phyloP scores from a whole-genome alignment of 2,113 vertebrate species.

The Oryzias curvinotus region DNA sequence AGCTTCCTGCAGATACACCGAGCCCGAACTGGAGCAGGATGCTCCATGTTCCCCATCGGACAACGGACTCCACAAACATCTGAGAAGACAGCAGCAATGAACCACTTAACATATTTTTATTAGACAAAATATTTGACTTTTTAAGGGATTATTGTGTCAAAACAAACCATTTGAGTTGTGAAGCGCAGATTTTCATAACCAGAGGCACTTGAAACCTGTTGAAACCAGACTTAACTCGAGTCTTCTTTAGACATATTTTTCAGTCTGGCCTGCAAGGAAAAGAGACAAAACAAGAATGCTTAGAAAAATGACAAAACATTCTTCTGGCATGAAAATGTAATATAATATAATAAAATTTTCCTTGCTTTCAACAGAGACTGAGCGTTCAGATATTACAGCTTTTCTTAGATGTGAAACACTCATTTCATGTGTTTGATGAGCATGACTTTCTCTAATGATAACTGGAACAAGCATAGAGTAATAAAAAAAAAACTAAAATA shows the following conservation, averaged over 20 bases:
- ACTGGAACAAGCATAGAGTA: slow-evolving; percentile 8
- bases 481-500: slow-evolving; percentile 22
- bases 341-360: too few relatives aligned
- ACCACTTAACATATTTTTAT: too few relatives aligned
- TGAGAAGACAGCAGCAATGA: slow-evolving; percentile 37
- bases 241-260: slow-evolving; percentile 26
- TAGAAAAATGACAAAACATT: not conserved
- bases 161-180: slow-evolving; percentile 60
- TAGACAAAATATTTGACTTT: not conserved
- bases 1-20: slow-evolving; percentile 64
- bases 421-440: slow-evolving; percentile 4
- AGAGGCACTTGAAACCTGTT: slow-evolving; percentile 48
- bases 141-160: not conserved
- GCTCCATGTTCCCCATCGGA: slow-evolving; percentile 67
- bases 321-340: not conserved
- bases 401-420: slow-evolving; percentile 5
- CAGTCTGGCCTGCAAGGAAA: slow-evolving; percentile 36
- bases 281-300: slow-evolving; percentile 9
- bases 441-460: slow-evolving; percentile 1
- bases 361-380: not conserved
- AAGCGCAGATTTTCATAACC: slow-evolving; percentile 77
- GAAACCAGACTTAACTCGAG: slow-evolving; percentile 47
- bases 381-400: not conserved
- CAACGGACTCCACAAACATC: slow-evolving; percentile 76
- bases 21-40: slow-evolving; percentile 68